Evolutionary conservation across 2,113 vertebrate species (phyloP), one percentile per base, ranked within the genome.

Genomic region (Uropsilus gracilis): DNA sequence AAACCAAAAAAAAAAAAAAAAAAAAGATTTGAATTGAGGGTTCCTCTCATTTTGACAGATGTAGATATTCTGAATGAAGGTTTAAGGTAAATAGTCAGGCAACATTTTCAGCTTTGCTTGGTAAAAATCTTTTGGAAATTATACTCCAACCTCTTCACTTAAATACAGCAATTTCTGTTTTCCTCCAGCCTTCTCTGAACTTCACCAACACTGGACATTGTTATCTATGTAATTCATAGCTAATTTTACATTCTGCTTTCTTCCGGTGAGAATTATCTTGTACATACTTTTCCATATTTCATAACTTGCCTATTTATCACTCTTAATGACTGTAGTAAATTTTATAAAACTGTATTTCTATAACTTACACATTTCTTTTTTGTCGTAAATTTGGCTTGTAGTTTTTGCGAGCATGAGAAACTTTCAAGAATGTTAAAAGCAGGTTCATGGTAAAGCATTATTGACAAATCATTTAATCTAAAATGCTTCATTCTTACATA

Each of bases 301-400:
- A 89, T 61, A 93, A 72, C 81, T 9, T 93, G 94, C 66, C 59
- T 96, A 73, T 94, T 94, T 94, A 68, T 93, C 71, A 93, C 66
- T 93, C 26, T 93, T 96, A 94, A 96, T 87, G 80, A 81, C 71
- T 17, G 4, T 46, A 42, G 95, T 93, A 91, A 93, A 94, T 94
- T 94, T 44, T 91, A 42, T 77, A 53, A 81, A 59, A 84, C 69
- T 81, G 75, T 69, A 85, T 63, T 81, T 14, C 57, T 88, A 48
- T 77, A 85, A 93, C 6, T n/a, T 93, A 87, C 3, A 4, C 2
- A 30, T 92, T 89, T 66, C 14, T 90, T 61, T 78, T 93, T 75
- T 86, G 83, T 61, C 89, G 48, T 95, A 91, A 96, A 96, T 95
- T 94, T 85, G 71, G 34, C 76, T 63, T 94, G 61, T 94, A 91